Evolutionary conservation across 2,888 invertebrate genomes (phyloP).

Genomic region (Pristionchus japonicus): DNA sequence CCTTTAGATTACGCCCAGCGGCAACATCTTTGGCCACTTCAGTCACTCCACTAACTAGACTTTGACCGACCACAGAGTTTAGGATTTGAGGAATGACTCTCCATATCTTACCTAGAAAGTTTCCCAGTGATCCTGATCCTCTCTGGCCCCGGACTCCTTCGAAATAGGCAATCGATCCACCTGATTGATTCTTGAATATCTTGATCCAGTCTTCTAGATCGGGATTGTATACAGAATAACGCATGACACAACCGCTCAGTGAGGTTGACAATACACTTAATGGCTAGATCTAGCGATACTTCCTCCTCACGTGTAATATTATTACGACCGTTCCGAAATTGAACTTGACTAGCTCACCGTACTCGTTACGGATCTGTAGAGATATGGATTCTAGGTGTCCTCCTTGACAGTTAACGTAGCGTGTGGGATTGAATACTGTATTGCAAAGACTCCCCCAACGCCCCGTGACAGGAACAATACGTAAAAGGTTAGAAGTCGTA

Average conservation of each 20-base stretch:
- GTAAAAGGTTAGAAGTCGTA: background rate
- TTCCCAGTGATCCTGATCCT: background rate
- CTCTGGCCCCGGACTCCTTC: background rate
- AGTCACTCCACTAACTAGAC: background rate
- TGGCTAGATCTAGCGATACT: background rate
- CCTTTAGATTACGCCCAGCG: background rate
- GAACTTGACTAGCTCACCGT: background rate
- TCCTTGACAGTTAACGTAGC: background rate
- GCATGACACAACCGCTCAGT: background rate
- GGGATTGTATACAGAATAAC: background rate
- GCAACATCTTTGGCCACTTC: background rate
- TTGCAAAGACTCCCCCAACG: background rate
- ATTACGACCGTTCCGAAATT: background rate
- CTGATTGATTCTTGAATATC: background rate
- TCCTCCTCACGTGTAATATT: background rate
- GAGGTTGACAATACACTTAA: background rate
- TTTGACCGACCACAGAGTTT: background rate
- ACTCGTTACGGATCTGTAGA: background rate
- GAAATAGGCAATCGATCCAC: background rate
- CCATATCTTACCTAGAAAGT: background rate
- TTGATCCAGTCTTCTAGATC: background rate
- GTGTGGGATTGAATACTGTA: background rate
- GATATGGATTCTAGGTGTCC: background rate
- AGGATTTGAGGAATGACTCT: background rate
- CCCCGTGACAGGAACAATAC: background rate